These are phyloP conservation scores for Rachycentron canadum DNA, from an alignment of 2,797 vertebrate species.

Conservation along the genomic window DNA sequence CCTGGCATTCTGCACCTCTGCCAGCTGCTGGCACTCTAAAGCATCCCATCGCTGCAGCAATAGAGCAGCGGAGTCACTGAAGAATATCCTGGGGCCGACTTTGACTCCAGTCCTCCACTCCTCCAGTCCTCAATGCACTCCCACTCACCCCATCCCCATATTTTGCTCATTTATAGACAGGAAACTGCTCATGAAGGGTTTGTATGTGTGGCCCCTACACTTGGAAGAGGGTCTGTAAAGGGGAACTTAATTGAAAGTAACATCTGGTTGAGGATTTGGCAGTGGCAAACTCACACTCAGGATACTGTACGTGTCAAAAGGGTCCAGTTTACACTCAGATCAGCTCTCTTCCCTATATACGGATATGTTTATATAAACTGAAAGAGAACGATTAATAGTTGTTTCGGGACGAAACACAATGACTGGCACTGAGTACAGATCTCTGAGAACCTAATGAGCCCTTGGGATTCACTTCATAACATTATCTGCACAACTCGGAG, in stretches of 20 bases:
- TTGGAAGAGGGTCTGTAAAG: conserved; percentile 40
- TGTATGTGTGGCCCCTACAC: conserved; percentile 36
- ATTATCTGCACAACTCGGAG: conserved; percentile 42
- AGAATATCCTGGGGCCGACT: conserved; percentile 67
- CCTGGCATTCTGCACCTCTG: conserved; percentile 65
- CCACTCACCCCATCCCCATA: conserved; percentile 39
- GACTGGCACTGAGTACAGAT: conserved; percentile 45
- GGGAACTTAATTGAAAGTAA: conserved; percentile 44
- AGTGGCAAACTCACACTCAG: conserved; percentile 6
- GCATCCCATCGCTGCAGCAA: conserved; percentile 67
- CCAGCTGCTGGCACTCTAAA: conserved; percentile 80
- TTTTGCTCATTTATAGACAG: conserved; percentile 42
- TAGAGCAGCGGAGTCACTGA: conserved; percentile 62
- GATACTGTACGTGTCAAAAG: conserved; percentile 39
- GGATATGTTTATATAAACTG: conserved; percentile 15
- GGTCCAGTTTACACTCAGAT: conserved; percentile 26
- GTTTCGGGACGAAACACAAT: conserved; percentile 39
- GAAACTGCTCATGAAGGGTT: conserved; percentile 52
- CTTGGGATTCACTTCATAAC: conserved; percentile 55
- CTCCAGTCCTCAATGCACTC: conserved; percentile 40
- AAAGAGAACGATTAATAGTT: conserved; percentile 50
- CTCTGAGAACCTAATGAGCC: conserved; percentile 46
- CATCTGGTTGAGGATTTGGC: conserved; percentile 59
- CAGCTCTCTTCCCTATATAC: conserved; percentile 9
- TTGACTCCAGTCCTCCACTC: conserved; percentile 49